Evolutionary conservation across 2,888 invertebrate genomes (phyloP).

Genomic region (Nomada ferruginata): DNA sequence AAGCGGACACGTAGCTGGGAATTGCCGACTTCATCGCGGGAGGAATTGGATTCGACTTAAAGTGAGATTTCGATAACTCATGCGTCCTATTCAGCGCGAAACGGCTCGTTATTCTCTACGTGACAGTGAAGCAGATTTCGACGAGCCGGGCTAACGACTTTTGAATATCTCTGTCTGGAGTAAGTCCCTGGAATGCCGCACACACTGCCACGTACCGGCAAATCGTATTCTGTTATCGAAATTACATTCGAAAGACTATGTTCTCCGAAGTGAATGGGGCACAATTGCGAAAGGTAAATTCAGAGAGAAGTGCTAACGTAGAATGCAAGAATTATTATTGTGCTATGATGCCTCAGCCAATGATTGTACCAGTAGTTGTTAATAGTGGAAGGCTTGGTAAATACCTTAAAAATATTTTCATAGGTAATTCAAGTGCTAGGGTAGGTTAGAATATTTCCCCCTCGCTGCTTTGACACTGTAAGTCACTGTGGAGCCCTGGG

Average conservation of each 20-base stretch:
- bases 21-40: constrained; percentile 49
- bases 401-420: too few species aligned
- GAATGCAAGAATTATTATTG: too few species aligned
- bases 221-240: constrained; percentile 24
- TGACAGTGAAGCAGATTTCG: constrained; percentile 30
- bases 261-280: too few species aligned
- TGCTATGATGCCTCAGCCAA: too few species aligned
- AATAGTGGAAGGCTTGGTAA: too few species aligned
- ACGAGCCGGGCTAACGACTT: constrained; percentile 39
- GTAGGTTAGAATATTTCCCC: too few species aligned
- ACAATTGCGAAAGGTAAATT: too few species aligned
- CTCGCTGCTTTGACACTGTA: too few species aligned
- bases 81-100: constrained; percentile 21
- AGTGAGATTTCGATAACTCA: constrained; percentile 63
- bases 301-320: too few species aligned
- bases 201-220: background rate
- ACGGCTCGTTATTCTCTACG: constrained; percentile 38
- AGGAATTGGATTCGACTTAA: constrained; percentile 67
- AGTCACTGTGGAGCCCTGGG: too few species aligned
- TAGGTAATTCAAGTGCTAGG: too few species aligned
- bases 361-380: too few species aligned
- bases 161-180: constrained; percentile 32
- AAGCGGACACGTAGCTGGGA: constrained; percentile 58
- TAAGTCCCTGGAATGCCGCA: background rate
- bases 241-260: background rate